Conservation (phyloP, 2,113 vertebrate species). For the Chaenocephalus aceratus region DNA sequence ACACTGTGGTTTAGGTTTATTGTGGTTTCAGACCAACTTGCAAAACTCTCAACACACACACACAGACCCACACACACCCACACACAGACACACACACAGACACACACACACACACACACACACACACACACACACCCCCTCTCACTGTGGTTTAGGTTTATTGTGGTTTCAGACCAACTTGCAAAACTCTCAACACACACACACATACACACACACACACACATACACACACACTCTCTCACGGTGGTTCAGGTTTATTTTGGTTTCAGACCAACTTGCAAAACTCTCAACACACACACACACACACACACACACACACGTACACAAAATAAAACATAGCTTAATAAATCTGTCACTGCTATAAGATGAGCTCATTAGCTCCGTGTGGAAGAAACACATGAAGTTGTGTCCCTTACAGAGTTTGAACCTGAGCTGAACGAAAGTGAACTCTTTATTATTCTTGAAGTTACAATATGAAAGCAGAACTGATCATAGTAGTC, state of each 20-base stretch:
- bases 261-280: background rate
- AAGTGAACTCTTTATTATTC: too few species aligned
- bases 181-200: too few species aligned
- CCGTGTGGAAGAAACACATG: background rate
- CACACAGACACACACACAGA: too few species aligned
- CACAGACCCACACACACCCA: too few species aligned
- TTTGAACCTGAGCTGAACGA: background rate
- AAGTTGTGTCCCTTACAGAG: background rate
- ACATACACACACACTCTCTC: too few species aligned
- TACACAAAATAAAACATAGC: background rate
- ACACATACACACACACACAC: too few species aligned
- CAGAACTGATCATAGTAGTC: too few species aligned
- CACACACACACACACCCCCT: background rate
- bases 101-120: too few species aligned
- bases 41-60: too few species aligned
- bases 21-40: background rate
- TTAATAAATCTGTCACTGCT: conserved; percentile 1
- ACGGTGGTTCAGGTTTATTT: background rate
- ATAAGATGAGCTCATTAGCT: background rate
- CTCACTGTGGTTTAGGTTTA: background rate
- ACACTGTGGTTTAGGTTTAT: background rate
- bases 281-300: too few species aligned
- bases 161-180: background rate
- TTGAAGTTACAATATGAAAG: too few species aligned
- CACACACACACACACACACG: background rate